Evolutionary conservation across 2,888 invertebrate species (phyloP).

Genomic region (Pimpla rufipes): DNA sequence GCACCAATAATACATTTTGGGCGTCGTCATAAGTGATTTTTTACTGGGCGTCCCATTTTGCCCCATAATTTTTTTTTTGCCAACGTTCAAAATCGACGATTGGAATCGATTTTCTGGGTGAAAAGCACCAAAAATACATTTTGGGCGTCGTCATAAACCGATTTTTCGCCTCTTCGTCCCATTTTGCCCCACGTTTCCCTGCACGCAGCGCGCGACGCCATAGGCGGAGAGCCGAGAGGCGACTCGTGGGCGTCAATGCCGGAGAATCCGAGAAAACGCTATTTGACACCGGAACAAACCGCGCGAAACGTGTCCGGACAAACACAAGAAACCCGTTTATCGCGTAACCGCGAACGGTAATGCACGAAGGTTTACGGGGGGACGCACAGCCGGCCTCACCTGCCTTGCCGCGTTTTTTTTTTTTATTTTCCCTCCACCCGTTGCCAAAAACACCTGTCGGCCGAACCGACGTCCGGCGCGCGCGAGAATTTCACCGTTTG

Average conservation of each 20-base stretch:
- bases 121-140: too few species aligned
- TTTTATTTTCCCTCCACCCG: too few species aligned
- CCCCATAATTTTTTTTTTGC: not conserved
- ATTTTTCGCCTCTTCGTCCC: too few species aligned
- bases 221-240: too few species aligned
- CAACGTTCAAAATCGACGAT: not conserved
- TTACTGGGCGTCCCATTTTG: too few species aligned
- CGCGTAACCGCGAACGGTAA: slow-evolving; percentile 28
- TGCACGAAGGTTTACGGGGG: not conserved
- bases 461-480: not conserved
- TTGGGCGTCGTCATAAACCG: too few species aligned
- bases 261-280: slow-evolving; percentile 28
- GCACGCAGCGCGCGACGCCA: too few species aligned
- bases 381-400: slow-evolving; percentile 41
- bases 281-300: slow-evolving; percentile 57
- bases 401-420: slow-evolving; percentile 10
- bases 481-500: slow-evolving; percentile 4
- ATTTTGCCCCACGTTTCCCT: too few species aligned
- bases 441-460: slow-evolving; percentile 52
- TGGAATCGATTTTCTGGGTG: not conserved
- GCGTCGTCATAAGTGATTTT: too few species aligned
- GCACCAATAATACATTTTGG: too few species aligned
- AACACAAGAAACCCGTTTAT: slow-evolving; percentile 35
- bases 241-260: too few species aligned
- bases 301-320: slow-evolving; percentile 43